Conservation (phyloP, 1,140 invertebrate species). For the Drosophila triauraria region DNA sequence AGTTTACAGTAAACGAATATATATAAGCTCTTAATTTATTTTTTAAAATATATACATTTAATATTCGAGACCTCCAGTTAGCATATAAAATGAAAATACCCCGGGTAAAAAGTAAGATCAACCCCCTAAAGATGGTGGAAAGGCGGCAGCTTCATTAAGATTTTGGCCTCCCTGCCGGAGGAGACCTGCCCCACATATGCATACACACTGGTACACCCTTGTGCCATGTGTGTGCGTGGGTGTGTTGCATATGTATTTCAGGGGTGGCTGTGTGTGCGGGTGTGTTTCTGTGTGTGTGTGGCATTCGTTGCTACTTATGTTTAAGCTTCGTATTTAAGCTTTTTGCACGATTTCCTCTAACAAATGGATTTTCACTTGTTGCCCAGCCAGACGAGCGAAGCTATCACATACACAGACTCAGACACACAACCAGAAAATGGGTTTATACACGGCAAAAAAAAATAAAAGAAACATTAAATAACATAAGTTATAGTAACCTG, state of each 20-base stretch:
- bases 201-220: slow-evolving; percentile 19
- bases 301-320: slow-evolving; percentile 76
- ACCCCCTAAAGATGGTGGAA: slow-evolving; percentile 22
- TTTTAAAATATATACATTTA: not conserved
- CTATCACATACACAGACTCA: slow-evolving; percentile 33
- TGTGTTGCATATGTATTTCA: slow-evolving; percentile 14
- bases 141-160: slow-evolving; percentile 75
- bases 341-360: slow-evolving; percentile 83
- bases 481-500: not conserved
- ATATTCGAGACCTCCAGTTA: not conserved
- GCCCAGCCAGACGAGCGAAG: slow-evolving; percentile 54
- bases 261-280: slow-evolving; percentile 15
- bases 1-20: too few species aligned
- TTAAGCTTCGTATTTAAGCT: slow-evolving; percentile 82
- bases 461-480: not conserved
- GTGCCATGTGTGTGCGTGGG: not conserved
- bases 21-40: too few species aligned
- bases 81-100: not conserved
- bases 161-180: slow-evolving; percentile 63
- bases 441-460: not conserved
- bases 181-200: slow-evolving; percentile 75
- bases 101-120: not conserved
- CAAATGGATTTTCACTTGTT: slow-evolving; percentile 83
- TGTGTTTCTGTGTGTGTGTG: slow-evolving; percentile 28
- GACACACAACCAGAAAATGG: slow-evolving; percentile 7